Evolutionary conservation across 2,797 vertebrate genomes (phyloP).

Genomic region (Lepus oiostolus): DNA sequence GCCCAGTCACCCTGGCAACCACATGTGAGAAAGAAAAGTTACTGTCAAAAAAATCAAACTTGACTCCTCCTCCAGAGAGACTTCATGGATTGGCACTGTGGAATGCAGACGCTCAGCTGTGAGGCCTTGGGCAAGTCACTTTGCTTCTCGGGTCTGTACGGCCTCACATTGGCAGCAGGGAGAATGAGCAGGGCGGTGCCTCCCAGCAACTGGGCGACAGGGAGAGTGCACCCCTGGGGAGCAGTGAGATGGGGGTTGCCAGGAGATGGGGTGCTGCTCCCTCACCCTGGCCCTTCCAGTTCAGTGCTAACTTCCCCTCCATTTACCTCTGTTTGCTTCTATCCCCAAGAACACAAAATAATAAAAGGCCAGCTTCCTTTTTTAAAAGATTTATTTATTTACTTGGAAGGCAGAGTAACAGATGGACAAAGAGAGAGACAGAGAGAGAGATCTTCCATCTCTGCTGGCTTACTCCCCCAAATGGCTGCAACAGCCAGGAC

Average conservation of each 20-base stretch:
- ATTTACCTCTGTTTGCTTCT: background rate
- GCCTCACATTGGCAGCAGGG: background rate
- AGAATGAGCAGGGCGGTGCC: background rate
- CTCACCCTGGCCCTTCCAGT: background rate
- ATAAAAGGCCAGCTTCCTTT: background rate
- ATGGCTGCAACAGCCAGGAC: too few species aligned
- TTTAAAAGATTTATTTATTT: too few species aligned
- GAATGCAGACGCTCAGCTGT: background rate
- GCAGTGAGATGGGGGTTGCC: background rate
- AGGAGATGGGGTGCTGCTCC: background rate
- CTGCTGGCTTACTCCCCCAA: too few species aligned
- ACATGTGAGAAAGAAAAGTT: background rate
- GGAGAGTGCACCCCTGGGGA: background rate
- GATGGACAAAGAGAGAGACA: too few species aligned
- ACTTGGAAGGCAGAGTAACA: too few species aligned
- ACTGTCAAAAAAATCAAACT: background rate
- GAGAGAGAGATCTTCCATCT: too few species aligned
- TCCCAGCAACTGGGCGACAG: background rate
- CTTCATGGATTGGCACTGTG: background rate
- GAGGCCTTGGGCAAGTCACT: constrained; percentile 31
- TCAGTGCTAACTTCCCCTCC: background rate
- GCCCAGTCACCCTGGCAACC: background rate
- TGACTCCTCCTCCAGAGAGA: constrained; percentile 17
- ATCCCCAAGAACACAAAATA: background rate
- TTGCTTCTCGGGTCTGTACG: constrained; percentile 57